phyloP scores from a whole-genome alignment of 2,113 vertebrate species.

The Bucco capensis region DNA sequence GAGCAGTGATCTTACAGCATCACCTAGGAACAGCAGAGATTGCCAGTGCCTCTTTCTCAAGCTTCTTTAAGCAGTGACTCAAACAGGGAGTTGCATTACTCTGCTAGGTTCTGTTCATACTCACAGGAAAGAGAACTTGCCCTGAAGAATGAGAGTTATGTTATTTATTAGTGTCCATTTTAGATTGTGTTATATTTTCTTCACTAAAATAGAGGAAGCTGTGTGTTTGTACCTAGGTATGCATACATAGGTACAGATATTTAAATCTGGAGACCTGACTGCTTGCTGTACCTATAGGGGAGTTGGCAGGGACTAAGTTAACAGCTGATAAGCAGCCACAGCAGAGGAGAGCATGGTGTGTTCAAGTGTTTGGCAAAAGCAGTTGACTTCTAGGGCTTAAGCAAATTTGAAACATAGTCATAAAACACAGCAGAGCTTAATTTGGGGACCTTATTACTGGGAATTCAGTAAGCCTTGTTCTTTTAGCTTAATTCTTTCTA shows the following conservation, averaged over 20 bases:
- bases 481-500: neutral
- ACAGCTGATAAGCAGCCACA: neutral
- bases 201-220: neutral
- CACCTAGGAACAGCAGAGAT: neutral
- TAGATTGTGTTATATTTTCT: neutral
- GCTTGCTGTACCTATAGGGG: neutral
- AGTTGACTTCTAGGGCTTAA: neutral
- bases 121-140: neutral
- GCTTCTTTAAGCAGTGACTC: neutral
- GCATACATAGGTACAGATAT: no score
- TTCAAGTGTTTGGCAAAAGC: neutral
- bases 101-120: neutral
- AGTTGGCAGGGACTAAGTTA: neutral
- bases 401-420: neutral
- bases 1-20: neutral
- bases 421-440: neutral
- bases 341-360: fast-evolving
- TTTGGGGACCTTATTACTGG: fast-evolving
- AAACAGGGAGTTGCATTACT: neutral
- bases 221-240: neutral
- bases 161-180: neutral
- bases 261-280: neutral
- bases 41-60: neutral
- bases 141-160: neutral
- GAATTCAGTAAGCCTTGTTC: neutral